phyloP scores from a whole-genome alignment of 2,888 invertebrate species.

The Ommatoiulus sabulosus region DNA sequence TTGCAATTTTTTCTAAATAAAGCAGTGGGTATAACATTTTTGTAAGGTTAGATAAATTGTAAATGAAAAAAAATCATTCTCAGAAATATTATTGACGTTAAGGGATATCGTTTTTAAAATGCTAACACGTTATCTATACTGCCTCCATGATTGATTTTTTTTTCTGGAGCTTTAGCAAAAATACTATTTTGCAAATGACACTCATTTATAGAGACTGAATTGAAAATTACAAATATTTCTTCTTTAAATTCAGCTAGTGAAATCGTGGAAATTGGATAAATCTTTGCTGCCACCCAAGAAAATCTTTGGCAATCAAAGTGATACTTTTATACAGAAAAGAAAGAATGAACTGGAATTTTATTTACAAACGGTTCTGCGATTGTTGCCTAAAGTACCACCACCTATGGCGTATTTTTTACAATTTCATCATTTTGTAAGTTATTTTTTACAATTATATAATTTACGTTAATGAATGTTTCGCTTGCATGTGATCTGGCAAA shows the following conservation, averaged over 20 bases:
- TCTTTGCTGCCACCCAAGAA: conserved; percentile 59
- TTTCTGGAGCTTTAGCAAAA: too few relatives aligned
- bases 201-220: background rate
- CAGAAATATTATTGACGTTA: too few relatives aligned
- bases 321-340: conserved; percentile 58
- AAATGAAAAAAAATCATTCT: too few relatives aligned
- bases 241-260: conserved; percentile 54
- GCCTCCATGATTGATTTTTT: too few relatives aligned
- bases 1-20: too few relatives aligned
- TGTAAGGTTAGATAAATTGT: too few relatives aligned
- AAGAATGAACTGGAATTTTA: conserved; percentile 59
- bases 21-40: too few relatives aligned
- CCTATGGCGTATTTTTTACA: conserved; percentile 57
- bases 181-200: too few relatives aligned
- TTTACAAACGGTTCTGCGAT: conserved; percentile 55
- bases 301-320: conserved; percentile 59
- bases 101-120: too few relatives aligned
- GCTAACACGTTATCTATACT: too few relatives aligned
- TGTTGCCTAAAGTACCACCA: conserved; percentile 55
- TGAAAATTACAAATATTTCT: background rate
- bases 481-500: too few relatives aligned
- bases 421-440: conserved; percentile 58
- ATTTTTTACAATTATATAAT: background rate
- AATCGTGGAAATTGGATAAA: conserved; percentile 56
- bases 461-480: too few relatives aligned